phyloP scores from a whole-genome alignment of 2,888 invertebrate species.

The Rhingia campestris region DNA sequence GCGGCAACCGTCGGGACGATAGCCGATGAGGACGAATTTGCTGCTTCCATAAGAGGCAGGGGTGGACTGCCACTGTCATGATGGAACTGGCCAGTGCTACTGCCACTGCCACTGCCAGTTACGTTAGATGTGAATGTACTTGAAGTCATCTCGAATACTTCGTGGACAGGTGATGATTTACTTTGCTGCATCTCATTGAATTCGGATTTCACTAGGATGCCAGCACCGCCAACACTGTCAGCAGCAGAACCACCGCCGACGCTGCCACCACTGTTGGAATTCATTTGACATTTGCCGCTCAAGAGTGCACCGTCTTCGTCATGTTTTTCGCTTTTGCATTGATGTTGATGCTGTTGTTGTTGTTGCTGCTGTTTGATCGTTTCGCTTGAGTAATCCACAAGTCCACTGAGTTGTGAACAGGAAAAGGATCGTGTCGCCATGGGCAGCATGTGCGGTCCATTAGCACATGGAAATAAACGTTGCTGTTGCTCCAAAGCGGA shows the following conservation, averaged over 20 bases:
- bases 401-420: constrained; percentile 49
- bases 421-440: constrained; percentile 60
- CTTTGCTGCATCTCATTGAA: constrained; percentile 72
- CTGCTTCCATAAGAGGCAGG: constrained; percentile 48
- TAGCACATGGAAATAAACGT: constrained; percentile 56
- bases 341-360: constrained; percentile 24
- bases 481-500: constrained; percentile 56
- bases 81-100: constrained; percentile 44
- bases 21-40: constrained; percentile 35
- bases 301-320: constrained; percentile 50
- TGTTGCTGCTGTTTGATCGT: constrained; percentile 40
- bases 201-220: constrained; percentile 65
- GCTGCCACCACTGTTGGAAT: constrained; percentile 38
- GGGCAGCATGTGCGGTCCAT: constrained; percentile 64
- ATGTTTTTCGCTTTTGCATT: constrained; percentile 69
- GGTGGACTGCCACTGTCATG: constrained; percentile 61
- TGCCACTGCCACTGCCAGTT: constrained; percentile 28
- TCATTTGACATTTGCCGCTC: constrained; percentile 68
- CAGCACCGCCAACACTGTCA: constrained; percentile 3
- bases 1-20: constrained; percentile 2
- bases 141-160: constrained; percentile 67
- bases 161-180: constrained; percentile 74
- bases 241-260: background rate
- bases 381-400: constrained; percentile 62
- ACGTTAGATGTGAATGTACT: constrained; percentile 58